Conservation (phyloP, 2,888 invertebrate species). For the Malthinus flaveolus region DNA sequence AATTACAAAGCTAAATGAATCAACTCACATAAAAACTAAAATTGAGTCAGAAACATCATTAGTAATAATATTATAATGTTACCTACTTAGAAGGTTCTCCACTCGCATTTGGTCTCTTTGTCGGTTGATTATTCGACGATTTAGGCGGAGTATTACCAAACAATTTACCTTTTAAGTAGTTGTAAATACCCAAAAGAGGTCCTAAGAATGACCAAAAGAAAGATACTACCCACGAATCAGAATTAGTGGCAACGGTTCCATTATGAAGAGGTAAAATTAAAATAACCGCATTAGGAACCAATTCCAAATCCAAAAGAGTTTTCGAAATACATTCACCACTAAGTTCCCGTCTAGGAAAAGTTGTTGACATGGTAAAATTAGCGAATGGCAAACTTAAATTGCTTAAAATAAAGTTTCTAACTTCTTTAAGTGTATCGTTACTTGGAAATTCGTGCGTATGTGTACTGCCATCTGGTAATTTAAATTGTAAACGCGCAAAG, state of each 20-base stretch:
- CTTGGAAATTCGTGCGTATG: conserved; percentile 75
- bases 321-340: conserved; percentile 57
- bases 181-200: conserved; percentile 62
- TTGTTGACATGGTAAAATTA: conserved; percentile 73
- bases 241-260: conserved; percentile 45
- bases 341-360: conserved; percentile 76
- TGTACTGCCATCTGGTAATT: conserved; percentile 79
- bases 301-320: conserved; percentile 66
- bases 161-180: conserved; percentile 57
- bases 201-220: conserved; percentile 64
- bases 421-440: conserved; percentile 64
- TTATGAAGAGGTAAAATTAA: conserved; percentile 67
- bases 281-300: conserved; percentile 77
- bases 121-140: conserved; percentile 39
- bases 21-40: not conserved
- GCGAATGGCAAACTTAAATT: conserved; percentile 54
- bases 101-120: conserved; percentile 38
- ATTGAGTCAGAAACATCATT: not conserved
- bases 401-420: conserved; percentile 52
- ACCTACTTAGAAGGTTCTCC: conserved; percentile 38
- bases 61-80: conserved; percentile 9
- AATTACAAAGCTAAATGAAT: not conserved
- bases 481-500: conserved; percentile 79
- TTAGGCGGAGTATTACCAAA: conserved; percentile 40
- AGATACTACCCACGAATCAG: conserved; percentile 58